Percentiles rank a stretch among this genome's conserved stretches.
Conservation (phyloP, 2,888 invertebrate genomes). For the Pardosa pseudoannulata region DNA sequence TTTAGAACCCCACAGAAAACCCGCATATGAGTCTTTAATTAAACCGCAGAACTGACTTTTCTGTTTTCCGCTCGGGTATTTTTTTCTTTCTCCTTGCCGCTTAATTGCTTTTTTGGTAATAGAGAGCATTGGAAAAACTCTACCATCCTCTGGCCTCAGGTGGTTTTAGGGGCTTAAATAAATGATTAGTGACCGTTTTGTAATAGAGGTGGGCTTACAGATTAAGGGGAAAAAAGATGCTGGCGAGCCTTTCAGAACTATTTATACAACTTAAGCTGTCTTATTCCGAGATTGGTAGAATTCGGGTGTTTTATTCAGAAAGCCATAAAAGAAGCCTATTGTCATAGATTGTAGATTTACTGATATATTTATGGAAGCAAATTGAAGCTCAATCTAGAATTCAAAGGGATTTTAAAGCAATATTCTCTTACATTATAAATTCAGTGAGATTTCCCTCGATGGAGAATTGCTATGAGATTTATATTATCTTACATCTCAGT, state of each 20-base stretch:
- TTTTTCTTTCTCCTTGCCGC: not conserved
- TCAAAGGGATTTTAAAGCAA: too few relatives aligned
- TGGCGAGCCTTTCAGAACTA: not conserved
- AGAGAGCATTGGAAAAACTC: not conserved
- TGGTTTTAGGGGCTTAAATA: not conserved
- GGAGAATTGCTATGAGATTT: too few relatives aligned
- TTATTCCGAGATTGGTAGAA: not conserved
- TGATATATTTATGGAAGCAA: too few relatives aligned
- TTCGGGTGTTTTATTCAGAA: too few relatives aligned
- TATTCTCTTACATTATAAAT: too few relatives aligned
- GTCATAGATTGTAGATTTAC: too few relatives aligned
- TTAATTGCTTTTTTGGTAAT: conserved; percentile 11
- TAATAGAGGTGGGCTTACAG: not conserved
- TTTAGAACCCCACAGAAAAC: not conserved
- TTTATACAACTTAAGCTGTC: not conserved
- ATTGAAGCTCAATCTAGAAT: too few relatives aligned
- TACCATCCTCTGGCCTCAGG: not conserved
- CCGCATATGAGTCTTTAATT: conserved; percentile 8
- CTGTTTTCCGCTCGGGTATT: not conserved
- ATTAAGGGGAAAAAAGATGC: not conserved
- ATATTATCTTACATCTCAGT: too few relatives aligned
- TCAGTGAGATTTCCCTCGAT: too few relatives aligned
- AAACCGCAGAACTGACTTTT: not conserved
- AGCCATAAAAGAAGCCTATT: too few relatives aligned
- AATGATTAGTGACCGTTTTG: not conserved